Conservation (phyloP, 92 coral and sea anemone species). For the Desmophyllum pertusum region DNA sequence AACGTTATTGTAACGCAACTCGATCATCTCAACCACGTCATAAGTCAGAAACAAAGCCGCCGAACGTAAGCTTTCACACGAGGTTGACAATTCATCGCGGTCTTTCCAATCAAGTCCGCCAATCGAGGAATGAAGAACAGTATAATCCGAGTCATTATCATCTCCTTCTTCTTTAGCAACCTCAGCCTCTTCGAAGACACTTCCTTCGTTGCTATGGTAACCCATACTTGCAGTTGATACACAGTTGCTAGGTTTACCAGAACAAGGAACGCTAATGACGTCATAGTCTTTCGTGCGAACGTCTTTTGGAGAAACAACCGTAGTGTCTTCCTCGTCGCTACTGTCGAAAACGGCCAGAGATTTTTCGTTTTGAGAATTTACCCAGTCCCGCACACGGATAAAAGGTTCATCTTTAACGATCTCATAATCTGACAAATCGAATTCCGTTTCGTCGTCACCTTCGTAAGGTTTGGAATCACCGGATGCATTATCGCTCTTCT, state of each 20-base stretch:
- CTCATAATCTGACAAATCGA: conserved; percentile 65
- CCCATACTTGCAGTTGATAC: conserved; percentile 32
- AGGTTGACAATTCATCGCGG: conserved; percentile 42
- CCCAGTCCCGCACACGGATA: conserved; percentile 73
- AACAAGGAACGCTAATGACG: conserved; percentile 72
- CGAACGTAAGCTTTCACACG: conserved; percentile 58
- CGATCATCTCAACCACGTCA: conserved; percentile 87
- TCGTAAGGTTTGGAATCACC: conserved; percentile 63
- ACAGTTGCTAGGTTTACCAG: conserved; percentile 14
- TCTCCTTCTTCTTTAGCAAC: conserved; percentile 18
- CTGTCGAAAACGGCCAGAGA: background rate
- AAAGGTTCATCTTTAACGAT: conserved; percentile 61
- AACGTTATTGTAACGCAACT: conserved; percentile 52
- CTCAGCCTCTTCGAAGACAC: conserved; percentile 26
- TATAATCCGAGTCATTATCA: conserved; percentile 66
- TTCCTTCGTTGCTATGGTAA: conserved; percentile 36
- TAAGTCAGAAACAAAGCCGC: conserved; percentile 76
- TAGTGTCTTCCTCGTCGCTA: conserved; percentile 25
- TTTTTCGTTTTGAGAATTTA: conserved; percentile 48
- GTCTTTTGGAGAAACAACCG: background rate
- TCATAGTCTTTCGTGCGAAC: conserved; percentile 65
- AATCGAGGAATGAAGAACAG: conserved; percentile 82
- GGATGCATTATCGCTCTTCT: conserved; percentile 4
- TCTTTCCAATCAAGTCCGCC: conserved; percentile 68
- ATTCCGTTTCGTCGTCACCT: conserved; percentile 79